These are phyloP conservation scores for Apocrypta bakeri DNA, from an alignment of 1,140 invertebrate genomes.

Conservation along the genomic window DNA sequence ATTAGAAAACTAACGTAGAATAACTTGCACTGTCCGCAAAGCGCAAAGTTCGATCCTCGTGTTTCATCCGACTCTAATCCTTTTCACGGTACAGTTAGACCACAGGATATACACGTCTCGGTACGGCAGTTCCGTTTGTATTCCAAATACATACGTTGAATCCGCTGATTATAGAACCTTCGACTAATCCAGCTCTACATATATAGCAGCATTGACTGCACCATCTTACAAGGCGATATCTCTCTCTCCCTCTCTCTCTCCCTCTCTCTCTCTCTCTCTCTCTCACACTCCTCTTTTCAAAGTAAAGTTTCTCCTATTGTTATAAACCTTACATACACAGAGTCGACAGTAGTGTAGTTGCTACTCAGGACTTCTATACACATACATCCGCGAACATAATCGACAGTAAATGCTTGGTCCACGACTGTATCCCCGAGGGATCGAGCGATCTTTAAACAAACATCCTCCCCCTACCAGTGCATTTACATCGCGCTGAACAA, in stretches of 20 bases:
- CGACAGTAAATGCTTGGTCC: slow-evolving; percentile 11
- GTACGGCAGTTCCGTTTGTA: not conserved
- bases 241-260: no score
- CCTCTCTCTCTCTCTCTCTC: no score
- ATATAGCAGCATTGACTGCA: not conserved
- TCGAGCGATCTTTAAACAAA: slow-evolving; percentile 34
- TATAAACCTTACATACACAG: not conserved
- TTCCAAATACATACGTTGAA: not conserved
- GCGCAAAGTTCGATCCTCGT: not conserved
- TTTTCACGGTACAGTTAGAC: not conserved
- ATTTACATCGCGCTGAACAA: slow-evolving; percentile 3
- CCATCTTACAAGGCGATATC: not conserved
- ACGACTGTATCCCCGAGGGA: not conserved
- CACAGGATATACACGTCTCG: not conserved
- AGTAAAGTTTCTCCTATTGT: not conserved
- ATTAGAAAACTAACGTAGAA: not conserved
- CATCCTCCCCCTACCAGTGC: not conserved
- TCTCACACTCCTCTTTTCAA: no score
- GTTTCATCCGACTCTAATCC: not conserved
- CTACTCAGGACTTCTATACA: not conserved
- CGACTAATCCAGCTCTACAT: not conserved
- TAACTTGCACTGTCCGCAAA: not conserved
- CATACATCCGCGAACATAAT: slow-evolving; percentile 26
- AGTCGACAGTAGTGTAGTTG: not conserved
- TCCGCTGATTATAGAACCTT: not conserved